These are phyloP conservation scores for Patagioenas fasciata DNA, from an alignment of 2,113 vertebrate species.

Conservation along the genomic window DNA sequence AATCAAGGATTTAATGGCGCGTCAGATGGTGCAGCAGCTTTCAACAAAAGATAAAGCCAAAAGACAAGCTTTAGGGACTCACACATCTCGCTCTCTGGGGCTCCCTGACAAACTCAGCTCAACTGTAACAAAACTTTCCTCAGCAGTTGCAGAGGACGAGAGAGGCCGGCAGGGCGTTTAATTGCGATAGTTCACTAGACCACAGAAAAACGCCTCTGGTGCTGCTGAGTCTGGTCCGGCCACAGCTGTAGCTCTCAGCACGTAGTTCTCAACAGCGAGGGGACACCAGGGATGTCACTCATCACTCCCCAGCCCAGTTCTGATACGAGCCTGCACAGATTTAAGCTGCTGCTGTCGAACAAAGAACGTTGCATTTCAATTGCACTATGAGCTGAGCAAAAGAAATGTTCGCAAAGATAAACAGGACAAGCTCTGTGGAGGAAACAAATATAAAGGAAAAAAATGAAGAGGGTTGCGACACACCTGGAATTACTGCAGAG, in stretches of 20 bases:
- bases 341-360: background rate
- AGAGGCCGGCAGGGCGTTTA: rapidly evolving
- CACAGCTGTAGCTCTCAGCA: background rate
- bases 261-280: rapidly evolving
- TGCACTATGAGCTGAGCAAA: background rate
- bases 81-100: background rate
- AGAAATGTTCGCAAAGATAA: background rate
- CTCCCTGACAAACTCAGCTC: background rate
- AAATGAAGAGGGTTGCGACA: rapidly evolving
- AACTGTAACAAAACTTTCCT: background rate
- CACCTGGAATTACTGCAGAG: background rate
- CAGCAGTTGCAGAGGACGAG: background rate
- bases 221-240: background rate
- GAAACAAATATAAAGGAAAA: background rate
- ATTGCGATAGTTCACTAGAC: background rate
- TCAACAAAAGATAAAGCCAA: background rate
- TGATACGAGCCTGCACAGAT: background rate
- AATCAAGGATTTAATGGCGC: background rate
- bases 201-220: background rate
- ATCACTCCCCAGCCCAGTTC: background rate
- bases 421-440: background rate
- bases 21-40: background rate
- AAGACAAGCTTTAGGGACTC: background rate
- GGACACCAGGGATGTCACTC: background rate
- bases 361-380: background rate